Percentiles rank a stretch among this genome's conserved stretches.
phyloP scores from a whole-genome alignment of 2,797 vertebrate species.

The Mormyrops boulengeri region DNA sequence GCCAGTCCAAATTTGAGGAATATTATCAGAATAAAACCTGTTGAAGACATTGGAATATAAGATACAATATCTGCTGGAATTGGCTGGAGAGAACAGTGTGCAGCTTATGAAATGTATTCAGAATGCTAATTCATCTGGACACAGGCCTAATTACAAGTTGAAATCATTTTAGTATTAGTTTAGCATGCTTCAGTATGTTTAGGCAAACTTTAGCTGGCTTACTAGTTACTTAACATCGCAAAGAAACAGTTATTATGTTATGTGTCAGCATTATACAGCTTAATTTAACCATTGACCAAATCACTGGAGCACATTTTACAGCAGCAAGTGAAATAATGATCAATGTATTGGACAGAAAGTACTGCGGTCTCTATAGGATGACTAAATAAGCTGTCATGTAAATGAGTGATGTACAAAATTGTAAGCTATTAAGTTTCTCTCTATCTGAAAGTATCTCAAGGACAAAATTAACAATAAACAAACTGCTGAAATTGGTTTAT shows the following conservation, averaged over 20 bases:
- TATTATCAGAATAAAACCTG: neutral
- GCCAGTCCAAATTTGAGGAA: neutral
- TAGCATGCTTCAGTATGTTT: neutral
- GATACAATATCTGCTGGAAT: neutral
- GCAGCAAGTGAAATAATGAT: neutral
- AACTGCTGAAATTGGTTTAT: neutral
- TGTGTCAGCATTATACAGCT: neutral
- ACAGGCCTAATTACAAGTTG: neutral
- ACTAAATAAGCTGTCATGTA: neutral
- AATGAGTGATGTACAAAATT: neutral
- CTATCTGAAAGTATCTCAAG: neutral
- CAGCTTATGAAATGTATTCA: neutral
- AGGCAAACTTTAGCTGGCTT: neutral
- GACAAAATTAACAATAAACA: neutral
- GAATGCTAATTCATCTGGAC: neutral
- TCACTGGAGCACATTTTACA: neutral
- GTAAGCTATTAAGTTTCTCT: neutral
- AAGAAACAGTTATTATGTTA: neutral
- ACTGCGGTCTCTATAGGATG: neutral
- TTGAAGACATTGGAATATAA: neutral
- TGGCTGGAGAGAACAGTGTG: neutral
- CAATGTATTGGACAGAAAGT: neutral
- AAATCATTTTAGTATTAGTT: neutral
- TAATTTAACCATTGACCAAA: neutral
- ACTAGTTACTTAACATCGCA: neutral